Base-by-base conservation (phyloP, 23 tunicate genomes). In the Styela clava region DNA sequence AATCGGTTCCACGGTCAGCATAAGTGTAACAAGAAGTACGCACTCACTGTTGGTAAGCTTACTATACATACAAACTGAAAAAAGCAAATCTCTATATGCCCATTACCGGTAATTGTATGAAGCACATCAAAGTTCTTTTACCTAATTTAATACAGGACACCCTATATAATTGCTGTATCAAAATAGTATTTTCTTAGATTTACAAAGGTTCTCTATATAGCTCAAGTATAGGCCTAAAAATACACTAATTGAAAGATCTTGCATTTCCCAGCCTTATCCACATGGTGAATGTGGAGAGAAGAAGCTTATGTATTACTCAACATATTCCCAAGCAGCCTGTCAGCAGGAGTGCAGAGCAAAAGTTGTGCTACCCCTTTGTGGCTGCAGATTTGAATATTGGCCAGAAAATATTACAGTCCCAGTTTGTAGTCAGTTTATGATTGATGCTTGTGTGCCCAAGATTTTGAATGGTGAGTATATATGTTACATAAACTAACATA, bases 281-380 rank as follows among this genome's bases (percentile, higher is more conserved):
- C 36, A 89, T 67, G 88, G 88, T 3, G 63, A 83, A 68, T 89
- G 94, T 52, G 94, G 94, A 52, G 63, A 25, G 28, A 69, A 64
- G 33, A 32, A 56, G 23, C 72, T 89, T 35, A 35, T 73, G 24
- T 74, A 34, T 69, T 89, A 62, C 64, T 29, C 33, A 30, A 63
- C 62, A 62, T 89, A 89, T 35, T 35, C 94, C 25, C 27, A 36
- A 37, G 85, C 64, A n/a, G 44, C 74, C 1, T 89, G 94, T 73
- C 12, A 74, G 29, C 25, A 84, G 77, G 94, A 89, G 37, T 89
- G 94, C 74, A 33, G 64, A 62, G 36, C 88, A n/a, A 44, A 84
- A 2, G 67, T 70, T 33, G 51, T 61, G 74, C 24, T 78, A 36
- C 0, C 28, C 29, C 24, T 79, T 24, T 89, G 94, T 33, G 85